Evolutionary conservation across 1,140 invertebrate species (phyloP).

Genomic region (Scaptodrosophila lebanonensis): DNA sequence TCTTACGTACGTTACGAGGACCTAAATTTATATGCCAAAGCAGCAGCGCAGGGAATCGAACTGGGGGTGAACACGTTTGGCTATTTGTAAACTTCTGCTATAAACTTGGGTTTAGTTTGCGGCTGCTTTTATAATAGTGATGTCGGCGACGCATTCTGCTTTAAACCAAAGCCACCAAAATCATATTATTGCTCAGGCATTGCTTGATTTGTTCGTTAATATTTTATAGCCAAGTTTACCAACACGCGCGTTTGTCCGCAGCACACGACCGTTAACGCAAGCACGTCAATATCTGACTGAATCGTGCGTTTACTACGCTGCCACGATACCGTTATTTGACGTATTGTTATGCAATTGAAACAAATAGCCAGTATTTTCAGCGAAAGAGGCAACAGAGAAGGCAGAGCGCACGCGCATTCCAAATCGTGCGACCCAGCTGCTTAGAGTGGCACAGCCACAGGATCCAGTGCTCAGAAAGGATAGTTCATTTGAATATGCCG

Average conservation of each 20-base stretch:
- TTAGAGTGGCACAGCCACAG: no score
- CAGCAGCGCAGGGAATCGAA: conserved; percentile 2
- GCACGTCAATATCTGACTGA: conserved; percentile 68
- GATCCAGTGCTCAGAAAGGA: no score
- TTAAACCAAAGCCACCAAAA: conserved; percentile 8
- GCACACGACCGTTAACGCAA: conserved; percentile 41
- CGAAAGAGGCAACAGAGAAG: conserved; percentile 40
- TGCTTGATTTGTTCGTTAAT: conserved; percentile 13
- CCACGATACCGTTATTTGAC: conserved; percentile 59
- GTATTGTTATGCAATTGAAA: conserved; percentile 67
- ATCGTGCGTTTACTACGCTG: conserved; percentile 44
- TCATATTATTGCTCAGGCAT: conserved; percentile 28
- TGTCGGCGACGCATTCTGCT: conserved; percentile 21
- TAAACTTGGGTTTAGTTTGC: conserved; percentile 16
- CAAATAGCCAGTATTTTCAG: conserved; percentile 45
- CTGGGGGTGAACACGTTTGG: conserved; percentile 33
- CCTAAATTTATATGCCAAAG: conserved; percentile 12
- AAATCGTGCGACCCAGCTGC: conserved; percentile 27
- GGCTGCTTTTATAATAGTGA: conserved; percentile 4
- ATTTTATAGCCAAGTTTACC: conserved; percentile 10
- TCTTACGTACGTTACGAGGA: no score
- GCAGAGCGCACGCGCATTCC: conserved; percentile 40
- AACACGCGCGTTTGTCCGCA: conserved; percentile 11
- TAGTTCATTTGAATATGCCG: no score
- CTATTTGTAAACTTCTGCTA: conserved; percentile 24